Conservation (phyloP, 2,888 invertebrate genomes). For the Eupithecia pulchellata region DNA sequence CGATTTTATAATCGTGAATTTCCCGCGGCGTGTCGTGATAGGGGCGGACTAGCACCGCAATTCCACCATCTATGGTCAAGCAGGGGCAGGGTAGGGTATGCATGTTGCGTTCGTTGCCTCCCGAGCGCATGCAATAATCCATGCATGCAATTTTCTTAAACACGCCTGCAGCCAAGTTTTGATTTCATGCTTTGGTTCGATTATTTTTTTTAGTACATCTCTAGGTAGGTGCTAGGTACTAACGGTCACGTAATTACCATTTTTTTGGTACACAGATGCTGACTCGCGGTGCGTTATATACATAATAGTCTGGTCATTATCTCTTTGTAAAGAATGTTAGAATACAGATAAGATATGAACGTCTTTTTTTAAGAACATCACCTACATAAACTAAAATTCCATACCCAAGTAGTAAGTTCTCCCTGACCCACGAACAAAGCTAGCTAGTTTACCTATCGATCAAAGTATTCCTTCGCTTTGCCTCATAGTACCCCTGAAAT, state of each 20-base stretch:
- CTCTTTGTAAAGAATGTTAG: not conserved
- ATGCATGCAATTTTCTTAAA: constrained; percentile 48
- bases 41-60: constrained; percentile 70
- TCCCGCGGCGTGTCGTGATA: constrained; percentile 58
- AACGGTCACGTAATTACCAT: too few relatives aligned
- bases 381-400: not conserved
- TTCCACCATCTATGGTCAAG: constrained; percentile 60
- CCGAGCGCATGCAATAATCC: constrained; percentile 9
- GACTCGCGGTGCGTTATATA: too few relatives aligned
- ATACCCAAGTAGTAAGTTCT: not conserved
- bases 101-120: constrained; percentile 56
- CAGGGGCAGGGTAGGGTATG: constrained; percentile 53
- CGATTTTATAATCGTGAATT: constrained; percentile 52
- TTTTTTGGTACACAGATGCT: too few relatives aligned
- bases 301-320: too few relatives aligned
- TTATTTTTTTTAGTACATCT: not conserved
- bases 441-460: not conserved
- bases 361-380: too few relatives aligned
- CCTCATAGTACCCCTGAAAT: not conserved
- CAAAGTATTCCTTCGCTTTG: not conserved
- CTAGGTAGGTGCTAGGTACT: too few relatives aligned
- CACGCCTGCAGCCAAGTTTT: not conserved
- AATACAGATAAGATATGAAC: not conserved
- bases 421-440: not conserved
- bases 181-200: not conserved